phyloP scores from a whole-genome alignment of 2,888 invertebrate genomes.

The Dolichopus griseipennis region DNA sequence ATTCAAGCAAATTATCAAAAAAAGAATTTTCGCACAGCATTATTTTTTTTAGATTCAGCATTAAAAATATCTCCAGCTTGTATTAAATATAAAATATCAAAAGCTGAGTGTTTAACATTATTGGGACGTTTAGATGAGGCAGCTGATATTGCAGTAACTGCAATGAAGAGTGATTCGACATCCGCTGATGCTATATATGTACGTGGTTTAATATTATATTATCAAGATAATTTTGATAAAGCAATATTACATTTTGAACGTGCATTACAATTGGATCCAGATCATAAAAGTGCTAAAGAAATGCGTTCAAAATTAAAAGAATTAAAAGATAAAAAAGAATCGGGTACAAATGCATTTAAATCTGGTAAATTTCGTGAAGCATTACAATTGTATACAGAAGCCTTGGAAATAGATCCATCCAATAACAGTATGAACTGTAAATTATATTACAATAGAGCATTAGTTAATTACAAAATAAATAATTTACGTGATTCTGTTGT shows the following conservation, averaged over 20 bases:
- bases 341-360: constrained; percentile 84
- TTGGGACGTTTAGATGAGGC: constrained; percentile 68
- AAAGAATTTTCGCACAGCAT: constrained; percentile 75
- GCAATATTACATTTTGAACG: constrained; percentile 92
- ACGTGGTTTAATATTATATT: constrained; percentile 83
- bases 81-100: constrained; percentile 62
- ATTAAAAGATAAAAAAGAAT: constrained; percentile 82
- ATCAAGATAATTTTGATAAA: constrained; percentile 80
- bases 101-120: constrained; percentile 81
- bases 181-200: constrained; percentile 89
- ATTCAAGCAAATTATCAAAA: constrained; percentile 62
- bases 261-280: constrained; percentile 81
- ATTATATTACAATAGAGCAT: constrained; percentile 82
- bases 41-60: constrained; percentile 81
- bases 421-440: constrained; percentile 85
- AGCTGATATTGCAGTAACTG: constrained; percentile 79
- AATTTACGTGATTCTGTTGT: constrained; percentile 68
- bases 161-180: constrained; percentile 69
- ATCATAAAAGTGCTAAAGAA: constrained; percentile 78
- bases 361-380: constrained; percentile 72
- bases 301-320: constrained; percentile 80
- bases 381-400: constrained; percentile 73
- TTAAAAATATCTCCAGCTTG: constrained; percentile 68
- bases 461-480: constrained; percentile 70
- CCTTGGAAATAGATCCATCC: constrained; percentile 72